These are phyloP conservation scores for Cacatua alba DNA, from an alignment of 2,113 vertebrate species.

Conservation along the genomic window DNA sequence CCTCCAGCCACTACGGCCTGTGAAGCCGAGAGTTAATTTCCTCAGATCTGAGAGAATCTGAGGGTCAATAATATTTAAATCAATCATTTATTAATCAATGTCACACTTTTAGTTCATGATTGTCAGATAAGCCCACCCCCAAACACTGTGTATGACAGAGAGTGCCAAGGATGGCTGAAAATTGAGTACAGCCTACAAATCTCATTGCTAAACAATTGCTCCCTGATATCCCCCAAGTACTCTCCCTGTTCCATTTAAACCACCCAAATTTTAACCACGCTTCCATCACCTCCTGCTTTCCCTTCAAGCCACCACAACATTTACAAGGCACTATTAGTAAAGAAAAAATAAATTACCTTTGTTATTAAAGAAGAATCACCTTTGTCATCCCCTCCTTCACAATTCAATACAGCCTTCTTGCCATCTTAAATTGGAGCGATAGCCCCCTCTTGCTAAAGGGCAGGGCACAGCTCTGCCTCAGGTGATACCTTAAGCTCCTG, in stretches of 20 bases:
- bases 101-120: not conserved
- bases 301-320: not conserved
- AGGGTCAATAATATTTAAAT: not conserved
- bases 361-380: not conserved
- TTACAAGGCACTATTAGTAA: not conserved
- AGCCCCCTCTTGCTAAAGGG: not conserved
- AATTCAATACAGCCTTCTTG: not conserved
- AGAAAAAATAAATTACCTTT: not conserved
- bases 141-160: not conserved
- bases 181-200: not conserved
- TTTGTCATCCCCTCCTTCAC: not conserved
- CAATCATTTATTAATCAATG: not conserved
- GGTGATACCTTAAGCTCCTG: not conserved
- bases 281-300: not conserved
- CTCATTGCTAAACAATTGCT: not conserved
- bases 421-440: fast-evolving
- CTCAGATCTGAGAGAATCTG: not conserved
- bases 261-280: not conserved
- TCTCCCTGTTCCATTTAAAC: not conserved
- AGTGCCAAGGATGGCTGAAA: not conserved
- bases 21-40: not conserved
- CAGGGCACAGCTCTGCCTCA: not conserved
- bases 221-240: not conserved
- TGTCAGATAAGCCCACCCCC: not conserved
- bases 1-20: not conserved